Evolutionary conservation across 2,888 invertebrate species (phyloP), one percentile per base, ranked within the genome.

Genomic region (Eilema griseolum): DNA sequence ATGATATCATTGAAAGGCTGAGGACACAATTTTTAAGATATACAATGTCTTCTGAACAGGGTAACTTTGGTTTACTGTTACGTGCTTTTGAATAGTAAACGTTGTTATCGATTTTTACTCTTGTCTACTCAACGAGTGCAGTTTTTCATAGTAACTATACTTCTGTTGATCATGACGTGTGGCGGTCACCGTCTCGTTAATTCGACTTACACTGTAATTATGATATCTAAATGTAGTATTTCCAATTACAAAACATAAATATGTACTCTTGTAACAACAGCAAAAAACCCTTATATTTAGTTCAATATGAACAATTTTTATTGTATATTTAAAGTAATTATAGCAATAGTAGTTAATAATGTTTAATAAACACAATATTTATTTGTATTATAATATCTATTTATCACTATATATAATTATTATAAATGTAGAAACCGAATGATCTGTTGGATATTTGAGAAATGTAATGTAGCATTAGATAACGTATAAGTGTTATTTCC

Each of bases 1-100:
- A 88, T 84, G 87, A 94, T 95, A 95, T 95, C 95, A 95, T 94
- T 92, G 85, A 86, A 91, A 95, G 95, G 95, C 95, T 95, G 95
- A 95, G 94, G 95, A 92, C 91, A 90, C 92, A 92, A 92, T 93
- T 94, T 93, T 94, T 91, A 93, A 90, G 89, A 93, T 93, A 94
- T 95, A 95, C 95, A 95, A 95, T 94, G 95, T 95, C 94, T 93
- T 93, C 91, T 91, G 84, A 93, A 95, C 95, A 95, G 95, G 95
- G 95, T 95, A 94, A 91, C 60, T 91, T 93, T 95, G 77, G 83
- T 95, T 94, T 93, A 93, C 90, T 93, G 93, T 94, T 95, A 92
- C 85, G 91, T 92, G 90, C 87, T 89, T 92, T 89, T 83, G 78
- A 88, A 89, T 80, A 79, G 90, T 86, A 79, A 85, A 87, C 79